These are phyloP conservation scores for Actinia tenebrosa DNA, from an alignment of 64 coral and sea anemone species.

Conservation along the genomic window DNA sequence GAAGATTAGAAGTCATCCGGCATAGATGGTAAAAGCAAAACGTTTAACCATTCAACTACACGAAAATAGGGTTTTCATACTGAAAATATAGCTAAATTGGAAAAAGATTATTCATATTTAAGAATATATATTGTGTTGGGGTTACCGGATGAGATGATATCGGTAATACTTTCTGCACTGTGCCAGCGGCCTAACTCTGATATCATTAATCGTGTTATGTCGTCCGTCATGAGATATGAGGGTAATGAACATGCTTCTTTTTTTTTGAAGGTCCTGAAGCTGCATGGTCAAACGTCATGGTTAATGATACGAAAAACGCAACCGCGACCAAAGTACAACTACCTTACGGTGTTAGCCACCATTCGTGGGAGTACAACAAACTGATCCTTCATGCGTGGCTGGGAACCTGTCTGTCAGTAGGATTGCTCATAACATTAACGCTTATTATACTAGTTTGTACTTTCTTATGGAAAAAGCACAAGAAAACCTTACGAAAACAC, in stretches of 20 bases:
- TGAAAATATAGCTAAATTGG: background rate
- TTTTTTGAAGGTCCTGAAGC: slow-evolving; percentile 4
- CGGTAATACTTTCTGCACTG: too few relatives aligned
- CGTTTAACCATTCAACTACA: background rate
- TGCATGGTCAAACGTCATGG: background rate
- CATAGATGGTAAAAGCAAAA: background rate
- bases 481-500: background rate
- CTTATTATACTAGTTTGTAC: background rate
- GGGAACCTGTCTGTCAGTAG: slow-evolving; percentile 1
- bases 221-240: too few relatives aligned
- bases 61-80: background rate
- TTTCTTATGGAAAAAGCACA: slow-evolving; percentile 12
- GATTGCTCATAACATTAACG: background rate
- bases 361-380: slow-evolving; percentile 9
- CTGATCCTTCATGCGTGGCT: slow-evolving; percentile 17
- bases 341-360: background rate
- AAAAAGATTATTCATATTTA: background rate
- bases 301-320: background rate
- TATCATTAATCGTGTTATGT: too few relatives aligned
- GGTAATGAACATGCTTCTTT: background rate
- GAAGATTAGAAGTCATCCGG: background rate
- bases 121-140: too few relatives aligned
- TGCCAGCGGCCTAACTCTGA: too few relatives aligned
- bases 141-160: too few relatives aligned
- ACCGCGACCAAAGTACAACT: background rate